phyloP scores from a whole-genome alignment of 2,797 vertebrate genomes.

The Scomberomorus guttatus region DNA sequence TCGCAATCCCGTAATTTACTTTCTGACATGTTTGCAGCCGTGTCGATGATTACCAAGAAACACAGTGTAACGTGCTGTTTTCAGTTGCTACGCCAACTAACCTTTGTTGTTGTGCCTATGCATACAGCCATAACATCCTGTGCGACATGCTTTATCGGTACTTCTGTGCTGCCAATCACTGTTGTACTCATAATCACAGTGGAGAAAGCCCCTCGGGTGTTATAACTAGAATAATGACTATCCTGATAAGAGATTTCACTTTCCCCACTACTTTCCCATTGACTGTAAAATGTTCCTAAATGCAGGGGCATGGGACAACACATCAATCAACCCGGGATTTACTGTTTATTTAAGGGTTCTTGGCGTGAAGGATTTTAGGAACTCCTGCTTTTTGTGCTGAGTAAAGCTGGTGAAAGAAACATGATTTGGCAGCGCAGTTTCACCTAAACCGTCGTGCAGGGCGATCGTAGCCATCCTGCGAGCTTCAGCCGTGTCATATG shows the following conservation, averaged over 20 bases:
- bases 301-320: neutral
- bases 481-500: conserved; percentile 50
- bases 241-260: conserved; percentile 44
- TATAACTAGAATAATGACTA: conserved; percentile 63
- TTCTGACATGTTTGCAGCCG: too few relatives aligned
- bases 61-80: too few relatives aligned
- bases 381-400: neutral
- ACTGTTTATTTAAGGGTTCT: conserved; percentile 9
- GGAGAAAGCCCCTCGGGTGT: conserved; percentile 53
- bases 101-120: neutral
- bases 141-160: conserved; percentile 27
- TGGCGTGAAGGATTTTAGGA: neutral
- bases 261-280: conserved; percentile 36
- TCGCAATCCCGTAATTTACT: too few relatives aligned
- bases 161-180: conserved; percentile 57
- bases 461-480: conserved; percentile 11
- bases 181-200: conserved; percentile 66
- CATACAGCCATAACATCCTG: conserved; percentile 3
- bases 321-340: conserved; percentile 6
- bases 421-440: neutral
- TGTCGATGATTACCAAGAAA: too few relatives aligned
- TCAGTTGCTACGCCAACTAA: too few relatives aligned
- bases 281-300: conserved; percentile 16
- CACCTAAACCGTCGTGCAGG: conserved; percentile 1
- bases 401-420: conserved; percentile 2